Evolutionary conservation across 2,888 invertebrate species (phyloP).

Genomic region (Pantelozetes paolii): DNA sequence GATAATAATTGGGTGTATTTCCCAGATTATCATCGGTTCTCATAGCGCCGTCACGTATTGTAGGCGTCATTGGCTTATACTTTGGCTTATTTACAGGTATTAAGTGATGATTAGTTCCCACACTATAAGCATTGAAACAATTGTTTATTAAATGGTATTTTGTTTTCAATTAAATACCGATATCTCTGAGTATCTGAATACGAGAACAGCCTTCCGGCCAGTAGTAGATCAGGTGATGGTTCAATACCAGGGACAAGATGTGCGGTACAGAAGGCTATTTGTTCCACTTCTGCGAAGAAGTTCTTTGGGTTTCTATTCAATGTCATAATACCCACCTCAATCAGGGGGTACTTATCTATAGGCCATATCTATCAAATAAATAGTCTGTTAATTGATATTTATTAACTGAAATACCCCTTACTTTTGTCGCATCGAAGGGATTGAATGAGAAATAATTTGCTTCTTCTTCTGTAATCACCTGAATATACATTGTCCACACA

Average conservation of each 20-base stretch:
- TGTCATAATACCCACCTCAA: conserved; percentile 78
- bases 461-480: conserved; percentile 80
- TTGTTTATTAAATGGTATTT: not conserved
- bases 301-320: conserved; percentile 83
- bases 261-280: conserved; percentile 82
- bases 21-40: conserved; percentile 70
- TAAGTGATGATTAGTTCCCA: conserved; percentile 87
- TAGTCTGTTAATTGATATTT: not conserved
- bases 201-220: conserved; percentile 77
- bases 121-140: conserved; percentile 46
- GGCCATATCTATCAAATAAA: not conserved
- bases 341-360: conserved; percentile 69
- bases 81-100: conserved; percentile 93
- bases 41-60: conserved; percentile 73
- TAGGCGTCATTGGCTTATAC: not conserved
- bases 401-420: conserved; percentile 48
- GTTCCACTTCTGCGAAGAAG: conserved; percentile 91
- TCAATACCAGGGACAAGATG: conserved; percentile 89
- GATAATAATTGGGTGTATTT: conserved; percentile 86
- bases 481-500: conserved; percentile 71
- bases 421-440: conserved; percentile 90
- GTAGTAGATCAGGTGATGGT: conserved; percentile 87
- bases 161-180: conserved; percentile 54
- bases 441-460: conserved; percentile 74
- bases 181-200: conserved; percentile 89